phyloP scores from a whole-genome alignment of 1,140 invertebrate species.

The Ceratoteleas bidentatus region DNA sequence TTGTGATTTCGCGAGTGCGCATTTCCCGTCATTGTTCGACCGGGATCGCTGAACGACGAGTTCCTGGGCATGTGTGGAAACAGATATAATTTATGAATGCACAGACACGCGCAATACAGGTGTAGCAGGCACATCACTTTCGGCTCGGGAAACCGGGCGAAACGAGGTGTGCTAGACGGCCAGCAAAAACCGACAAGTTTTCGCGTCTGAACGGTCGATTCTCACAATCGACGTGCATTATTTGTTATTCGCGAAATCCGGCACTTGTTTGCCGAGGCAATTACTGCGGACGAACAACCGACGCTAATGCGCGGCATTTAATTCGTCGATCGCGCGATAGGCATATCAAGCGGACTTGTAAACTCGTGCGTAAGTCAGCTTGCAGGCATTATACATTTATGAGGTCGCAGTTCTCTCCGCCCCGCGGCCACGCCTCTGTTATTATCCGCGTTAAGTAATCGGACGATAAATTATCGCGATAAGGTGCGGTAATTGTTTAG shows the following conservation, averaged over 20 bases:
- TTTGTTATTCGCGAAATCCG: background rate
- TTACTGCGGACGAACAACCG: constrained; percentile 5
- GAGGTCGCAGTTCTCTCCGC: constrained; percentile 43
- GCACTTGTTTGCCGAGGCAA: background rate
- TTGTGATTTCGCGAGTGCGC: constrained; percentile 31
- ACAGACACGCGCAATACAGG: no score
- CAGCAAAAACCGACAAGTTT: no score
- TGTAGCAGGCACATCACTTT: background rate
- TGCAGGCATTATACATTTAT: constrained; percentile 52
- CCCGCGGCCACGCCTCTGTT: constrained; percentile 62
- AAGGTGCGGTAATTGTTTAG: constrained; percentile 3
- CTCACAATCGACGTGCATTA: constrained; percentile 17
- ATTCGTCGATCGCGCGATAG: constrained; percentile 52
- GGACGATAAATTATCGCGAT: constrained; percentile 18
- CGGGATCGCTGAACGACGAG: constrained; percentile 44
- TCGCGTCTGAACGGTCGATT: background rate
- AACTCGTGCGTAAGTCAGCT: constrained; percentile 31
- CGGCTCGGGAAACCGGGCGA: no score
- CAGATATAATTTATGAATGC: constrained; percentile 14
- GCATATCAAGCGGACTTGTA: constrained; percentile 19
- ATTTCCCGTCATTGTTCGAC: constrained; percentile 65
- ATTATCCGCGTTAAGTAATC: constrained; percentile 46
- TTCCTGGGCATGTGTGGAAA: constrained; percentile 15
- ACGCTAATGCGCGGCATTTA: constrained; percentile 23
- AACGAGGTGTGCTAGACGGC: no score